Evolutionary conservation across 2,797 vertebrate genomes (phyloP), one percentile per base, ranked within the genome.

Genomic region (Borostomias antarcticus): DNA sequence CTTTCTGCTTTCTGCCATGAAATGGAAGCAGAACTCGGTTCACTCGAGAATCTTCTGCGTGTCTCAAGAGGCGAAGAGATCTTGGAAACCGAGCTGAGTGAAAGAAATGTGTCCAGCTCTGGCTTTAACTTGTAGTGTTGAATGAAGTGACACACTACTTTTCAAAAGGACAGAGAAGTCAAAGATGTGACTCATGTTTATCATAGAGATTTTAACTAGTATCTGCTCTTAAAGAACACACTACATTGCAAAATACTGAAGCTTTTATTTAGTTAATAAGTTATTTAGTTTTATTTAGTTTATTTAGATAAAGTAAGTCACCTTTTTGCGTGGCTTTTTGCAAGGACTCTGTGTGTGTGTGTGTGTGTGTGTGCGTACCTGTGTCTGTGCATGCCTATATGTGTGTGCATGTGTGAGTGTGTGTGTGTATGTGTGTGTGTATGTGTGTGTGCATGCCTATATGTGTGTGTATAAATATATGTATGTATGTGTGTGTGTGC

Each of bases 21-120:
- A 66, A 69, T 65, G 4, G 48, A 66, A 67, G 29, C 58, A 21
- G 32, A 54, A 23, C 9, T 45, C 10, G 2, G 59, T 57, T 58
- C 37, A 10, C 43, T 65, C 23, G 21, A 28, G 15, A 51, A 37
- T 19, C 15, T 60, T 51, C 10, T 13, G 19, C 28, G 32, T 33
- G 37, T 26, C 51, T 25, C 29, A n/a, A 21, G 43, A 59, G 23
- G 23, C 62, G 52, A 67, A 26, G 58, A 58, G 64, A 40, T 64
- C 37, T 70, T 45, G 43, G 59, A 65, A 62, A 62, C 25, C 15
- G 56, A 71, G 67, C 28, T 48, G 33, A 65, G 59, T 37, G 54
- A 30, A n/a, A 64, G 59, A 21, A 48, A 62, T 54, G n/a, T n/a
- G n/a, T n/a, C n/a, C n/a, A n/a, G n/a, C 21, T 10, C 17, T 21